phyloP scores from a whole-genome alignment of 30 jellyfish, hydroid and myxozoan genomes.

The Turritopsis dohrnii region DNA sequence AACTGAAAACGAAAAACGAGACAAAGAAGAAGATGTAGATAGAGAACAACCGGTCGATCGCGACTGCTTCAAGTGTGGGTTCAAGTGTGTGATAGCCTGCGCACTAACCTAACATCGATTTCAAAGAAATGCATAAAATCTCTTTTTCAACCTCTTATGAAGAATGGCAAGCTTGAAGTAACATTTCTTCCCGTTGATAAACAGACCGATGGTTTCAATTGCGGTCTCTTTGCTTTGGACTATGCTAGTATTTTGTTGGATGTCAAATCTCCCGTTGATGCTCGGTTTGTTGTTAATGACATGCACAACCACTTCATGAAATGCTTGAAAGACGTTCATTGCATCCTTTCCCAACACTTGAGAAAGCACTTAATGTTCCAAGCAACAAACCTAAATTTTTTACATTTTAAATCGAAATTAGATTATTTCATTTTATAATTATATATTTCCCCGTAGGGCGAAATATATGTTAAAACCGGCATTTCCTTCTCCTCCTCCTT shows the following conservation, averaged over 20 bases:
- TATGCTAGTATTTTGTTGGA: constrained; percentile 13
- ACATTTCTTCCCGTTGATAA: no score
- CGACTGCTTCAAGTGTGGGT: constrained; percentile 20
- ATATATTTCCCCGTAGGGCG: no score
- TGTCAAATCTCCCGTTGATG: constrained; percentile 2
- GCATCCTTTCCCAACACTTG: not conserved
- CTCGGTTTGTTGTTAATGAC: not conserved
- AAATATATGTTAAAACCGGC: no score
- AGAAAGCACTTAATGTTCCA: constrained; percentile 1
- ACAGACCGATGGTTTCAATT: constrained; percentile 2
- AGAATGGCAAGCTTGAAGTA: not conserved
- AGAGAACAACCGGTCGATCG: not conserved
- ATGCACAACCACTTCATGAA: not conserved
- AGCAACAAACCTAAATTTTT: constrained; percentile 19
- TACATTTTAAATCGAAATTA: no score
- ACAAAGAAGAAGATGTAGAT: not conserved
- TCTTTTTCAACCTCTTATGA: not conserved
- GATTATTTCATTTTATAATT: no score
- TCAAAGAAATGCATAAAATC: constrained; percentile 12
- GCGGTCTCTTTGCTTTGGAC: constrained; percentile 7
- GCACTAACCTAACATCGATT: not conserved
- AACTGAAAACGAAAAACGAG: constrained; percentile 9
- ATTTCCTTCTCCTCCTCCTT: no score
- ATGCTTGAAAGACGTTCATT: constrained; percentile 11
- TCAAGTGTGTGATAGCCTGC: constrained; percentile 18